Evolutionary conservation across 1,140 invertebrate genomes (phyloP).

Genomic region (Dendroctonus valens): DNA sequence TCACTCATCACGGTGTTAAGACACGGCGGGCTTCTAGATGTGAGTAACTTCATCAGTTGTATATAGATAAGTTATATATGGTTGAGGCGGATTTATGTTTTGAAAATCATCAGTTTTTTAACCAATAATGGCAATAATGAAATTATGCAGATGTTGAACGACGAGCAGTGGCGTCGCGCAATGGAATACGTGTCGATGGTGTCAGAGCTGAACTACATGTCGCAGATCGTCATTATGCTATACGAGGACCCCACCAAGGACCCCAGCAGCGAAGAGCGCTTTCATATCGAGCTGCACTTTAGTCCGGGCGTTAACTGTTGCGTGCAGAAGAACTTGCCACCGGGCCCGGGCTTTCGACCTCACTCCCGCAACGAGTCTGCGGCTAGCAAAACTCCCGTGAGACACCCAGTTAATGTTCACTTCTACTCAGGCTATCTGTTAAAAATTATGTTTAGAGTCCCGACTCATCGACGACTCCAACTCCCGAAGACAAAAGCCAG

Average conservation of each 20-base stretch:
- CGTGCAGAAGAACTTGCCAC: slow-evolving; percentile 90
- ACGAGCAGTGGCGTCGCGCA: slow-evolving; percentile 97
- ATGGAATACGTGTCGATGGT: slow-evolving; percentile 98
- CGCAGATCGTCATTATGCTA: slow-evolving; percentile 98
- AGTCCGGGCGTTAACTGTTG: slow-evolving; percentile 96
- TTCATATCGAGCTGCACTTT: slow-evolving; percentile 97
- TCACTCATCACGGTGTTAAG: slow-evolving; percentile 93
- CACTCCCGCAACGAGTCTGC: slow-evolving; percentile 81
- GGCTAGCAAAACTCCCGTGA: slow-evolving; percentile 53
- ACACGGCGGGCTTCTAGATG: slow-evolving; percentile 89
- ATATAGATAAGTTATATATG: not conserved
- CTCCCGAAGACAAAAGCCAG: slow-evolving; percentile 50
- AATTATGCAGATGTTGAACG: slow-evolving; percentile 66
- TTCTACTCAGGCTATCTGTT: not conserved
- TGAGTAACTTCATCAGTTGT: no score
- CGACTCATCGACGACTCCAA: slow-evolving; percentile 47
- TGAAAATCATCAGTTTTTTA: no score
- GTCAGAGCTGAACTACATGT: slow-evolving; percentile 98
- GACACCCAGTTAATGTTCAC: not conserved
- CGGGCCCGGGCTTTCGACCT: slow-evolving; percentile 89
- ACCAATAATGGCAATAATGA: no score
- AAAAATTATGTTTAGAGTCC: slow-evolving; percentile 36
- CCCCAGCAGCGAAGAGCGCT: slow-evolving; percentile 83
- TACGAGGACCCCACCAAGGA: slow-evolving; percentile 98
- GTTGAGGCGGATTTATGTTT: no score